Percentiles rank a stretch among this genome's conserved stretches.
phyloP scores from a whole-genome alignment of 2,797 vertebrate genomes.

The Xiphophorus birchmanni region DNA sequence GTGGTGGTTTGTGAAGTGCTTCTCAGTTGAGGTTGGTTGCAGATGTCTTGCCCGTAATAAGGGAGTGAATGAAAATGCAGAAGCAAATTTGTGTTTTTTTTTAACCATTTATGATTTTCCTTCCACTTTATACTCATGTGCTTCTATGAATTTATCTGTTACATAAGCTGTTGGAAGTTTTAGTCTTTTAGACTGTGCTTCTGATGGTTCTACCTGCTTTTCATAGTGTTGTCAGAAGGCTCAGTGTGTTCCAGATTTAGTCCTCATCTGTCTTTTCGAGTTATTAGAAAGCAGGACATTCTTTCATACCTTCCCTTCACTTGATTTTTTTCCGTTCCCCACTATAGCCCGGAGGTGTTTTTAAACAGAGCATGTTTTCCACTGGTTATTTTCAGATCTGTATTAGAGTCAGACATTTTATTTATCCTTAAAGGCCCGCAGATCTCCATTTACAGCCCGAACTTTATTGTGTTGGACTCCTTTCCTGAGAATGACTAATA shows the following conservation, averaged over 20 bases:
- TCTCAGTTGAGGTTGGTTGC: too few relatives aligned
- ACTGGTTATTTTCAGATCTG: slow-evolving; percentile 40
- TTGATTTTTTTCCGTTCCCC: slow-evolving; percentile 11
- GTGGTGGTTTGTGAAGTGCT: too few relatives aligned
- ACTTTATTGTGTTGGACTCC: slow-evolving; percentile 1
- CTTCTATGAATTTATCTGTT: not conserved
- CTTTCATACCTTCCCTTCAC: not conserved
- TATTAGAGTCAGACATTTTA: slow-evolving; percentile 30
- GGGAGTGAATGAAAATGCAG: not conserved
- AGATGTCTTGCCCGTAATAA: not conserved
- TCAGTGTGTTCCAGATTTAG: not conserved
- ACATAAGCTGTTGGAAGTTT: not conserved
- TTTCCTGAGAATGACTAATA: slow-evolving; percentile 18
- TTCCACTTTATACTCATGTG: not conserved
- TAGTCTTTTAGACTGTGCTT: not conserved
- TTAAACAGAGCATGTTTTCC: slow-evolving; percentile 15
- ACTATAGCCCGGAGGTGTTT: slow-evolving; percentile 1
- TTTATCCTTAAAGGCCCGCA: slow-evolving; percentile 24
- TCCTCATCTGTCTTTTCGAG: not conserved
- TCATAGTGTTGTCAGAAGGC: not conserved
- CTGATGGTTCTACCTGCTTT: not conserved
- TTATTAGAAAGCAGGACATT: not conserved
- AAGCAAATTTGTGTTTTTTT: not conserved
- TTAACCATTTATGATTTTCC: not conserved
- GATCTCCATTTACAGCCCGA: slow-evolving; percentile 25